Conservation (phyloP, 2,113 vertebrate species). For the Ardeotis arabs region DNA sequence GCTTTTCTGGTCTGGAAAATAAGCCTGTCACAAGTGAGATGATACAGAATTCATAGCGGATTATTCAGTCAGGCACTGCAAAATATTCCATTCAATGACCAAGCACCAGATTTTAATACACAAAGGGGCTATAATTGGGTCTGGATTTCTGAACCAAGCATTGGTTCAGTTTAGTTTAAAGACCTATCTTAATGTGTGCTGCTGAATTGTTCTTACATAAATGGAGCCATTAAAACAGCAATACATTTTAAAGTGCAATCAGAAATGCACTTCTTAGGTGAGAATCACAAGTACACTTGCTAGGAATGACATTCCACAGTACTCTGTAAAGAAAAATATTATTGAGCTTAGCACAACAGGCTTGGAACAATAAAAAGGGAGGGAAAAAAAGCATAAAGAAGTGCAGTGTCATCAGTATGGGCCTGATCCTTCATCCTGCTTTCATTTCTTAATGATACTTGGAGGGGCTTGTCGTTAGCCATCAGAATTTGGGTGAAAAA, state of each 20-base stretch:
- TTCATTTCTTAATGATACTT: neutral
- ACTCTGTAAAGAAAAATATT: neutral
- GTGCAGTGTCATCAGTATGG: neutral
- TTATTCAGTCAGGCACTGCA: slow-evolving; percentile 30
- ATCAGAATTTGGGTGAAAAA: neutral
- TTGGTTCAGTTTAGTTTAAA: slow-evolving; percentile 1
- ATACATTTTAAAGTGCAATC: neutral
- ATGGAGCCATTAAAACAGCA: neutral
- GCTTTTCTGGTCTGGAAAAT: slow-evolving; percentile 20
- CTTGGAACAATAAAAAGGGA: neutral
- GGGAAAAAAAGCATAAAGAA: neutral
- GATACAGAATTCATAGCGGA: slow-evolving; percentile 27
- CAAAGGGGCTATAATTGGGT: neutral
- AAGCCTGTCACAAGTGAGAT: slow-evolving; percentile 27
- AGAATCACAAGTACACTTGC: neutral
- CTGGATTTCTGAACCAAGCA: neutral
- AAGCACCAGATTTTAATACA: neutral
- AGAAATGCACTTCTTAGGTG: neutral
- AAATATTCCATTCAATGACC: slow-evolving; percentile 36
- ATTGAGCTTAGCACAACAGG: neutral
- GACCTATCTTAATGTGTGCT: neutral
- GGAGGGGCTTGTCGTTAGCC: neutral
- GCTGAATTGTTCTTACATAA: neutral
- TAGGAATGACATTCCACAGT: neutral
- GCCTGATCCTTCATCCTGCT: neutral